These are phyloP conservation scores for Calidris pygmaea DNA, from an alignment of 2,113 vertebrate species.

Conservation along the genomic window DNA sequence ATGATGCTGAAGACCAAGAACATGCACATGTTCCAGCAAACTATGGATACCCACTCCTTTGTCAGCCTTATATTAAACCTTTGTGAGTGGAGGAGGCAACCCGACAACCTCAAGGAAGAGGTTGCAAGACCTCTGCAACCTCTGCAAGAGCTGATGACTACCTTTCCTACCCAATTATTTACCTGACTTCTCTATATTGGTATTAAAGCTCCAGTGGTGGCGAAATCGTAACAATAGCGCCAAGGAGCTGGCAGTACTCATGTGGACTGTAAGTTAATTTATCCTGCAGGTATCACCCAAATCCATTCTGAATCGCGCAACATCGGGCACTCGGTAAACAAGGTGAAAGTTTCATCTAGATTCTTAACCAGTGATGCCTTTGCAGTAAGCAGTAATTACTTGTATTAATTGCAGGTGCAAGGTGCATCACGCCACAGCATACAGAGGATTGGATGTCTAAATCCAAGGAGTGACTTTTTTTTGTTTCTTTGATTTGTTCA, in stretches of 20 bases:
- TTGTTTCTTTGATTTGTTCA: constrained; percentile 20
- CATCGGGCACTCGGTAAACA: neutral
- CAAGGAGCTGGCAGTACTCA: neutral
- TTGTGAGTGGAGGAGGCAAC: neutral
- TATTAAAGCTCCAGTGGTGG: neutral
- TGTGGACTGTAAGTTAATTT: neutral
- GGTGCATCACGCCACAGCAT: neutral
- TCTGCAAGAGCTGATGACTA: neutral
- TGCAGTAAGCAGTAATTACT: constrained; percentile 36
- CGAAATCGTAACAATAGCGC: neutral
- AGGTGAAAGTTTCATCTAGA: constrained; percentile 30
- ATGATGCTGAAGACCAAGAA: neutral
- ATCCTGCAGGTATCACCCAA: neutral
- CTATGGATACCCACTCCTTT: neutral
- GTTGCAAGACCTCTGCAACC: no score
- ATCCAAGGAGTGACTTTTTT: neutral
- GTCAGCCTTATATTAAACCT: neutral
- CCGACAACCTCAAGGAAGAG: neutral
- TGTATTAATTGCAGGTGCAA: constrained; percentile 47
- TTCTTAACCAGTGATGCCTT: constrained; percentile 24
- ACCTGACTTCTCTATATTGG: neutral
- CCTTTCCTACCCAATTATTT: neutral
- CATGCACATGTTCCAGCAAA: neutral
- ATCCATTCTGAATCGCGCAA: neutral
- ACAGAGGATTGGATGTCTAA: neutral